phyloP scores from a whole-genome alignment of 2,797 vertebrate species.

The Cryptoprocta ferox region DNA sequence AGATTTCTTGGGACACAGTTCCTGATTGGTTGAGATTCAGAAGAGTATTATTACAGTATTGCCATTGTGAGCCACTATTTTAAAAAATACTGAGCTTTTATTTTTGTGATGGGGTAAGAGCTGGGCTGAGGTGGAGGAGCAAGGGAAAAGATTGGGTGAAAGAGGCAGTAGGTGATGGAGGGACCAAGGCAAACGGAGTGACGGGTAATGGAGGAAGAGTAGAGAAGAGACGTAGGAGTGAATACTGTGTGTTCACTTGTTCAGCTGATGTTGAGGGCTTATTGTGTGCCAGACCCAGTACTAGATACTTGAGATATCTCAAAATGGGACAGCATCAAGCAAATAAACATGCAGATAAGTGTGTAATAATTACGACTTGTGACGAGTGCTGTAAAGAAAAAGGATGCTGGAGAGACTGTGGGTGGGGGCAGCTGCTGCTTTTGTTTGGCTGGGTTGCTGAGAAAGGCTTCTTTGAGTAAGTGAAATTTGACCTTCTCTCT shows the following conservation, averaged over 20 bases:
- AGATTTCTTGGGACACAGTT: constrained; percentile 58
- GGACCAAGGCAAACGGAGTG: background rate
- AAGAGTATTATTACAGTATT: constrained; percentile 1
- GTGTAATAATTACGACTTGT: background rate
- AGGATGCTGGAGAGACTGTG: background rate
- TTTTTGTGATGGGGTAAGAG: constrained; percentile 44
- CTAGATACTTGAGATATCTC: background rate
- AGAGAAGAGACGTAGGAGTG: background rate
- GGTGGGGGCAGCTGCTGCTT: background rate
- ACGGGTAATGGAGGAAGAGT: background rate
- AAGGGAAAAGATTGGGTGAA: background rate
- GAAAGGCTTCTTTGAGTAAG: background rate
- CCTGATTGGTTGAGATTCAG: constrained; percentile 26
- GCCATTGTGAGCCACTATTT: constrained; percentile 22
- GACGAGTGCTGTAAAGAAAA: background rate
- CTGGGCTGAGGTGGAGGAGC: background rate
- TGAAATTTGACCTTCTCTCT: background rate
- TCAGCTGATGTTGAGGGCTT: background rate
- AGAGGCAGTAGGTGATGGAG: constrained; percentile 5
- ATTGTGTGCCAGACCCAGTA: background rate
- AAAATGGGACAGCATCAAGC: background rate
- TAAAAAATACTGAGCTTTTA: constrained; percentile 36
- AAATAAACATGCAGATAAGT: background rate
- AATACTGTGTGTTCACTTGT: background rate
- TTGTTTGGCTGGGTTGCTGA: background rate